Base-by-base conservation (phyloP, 2,888 invertebrate species). In the Scotopteryx bipunctaria region DNA sequence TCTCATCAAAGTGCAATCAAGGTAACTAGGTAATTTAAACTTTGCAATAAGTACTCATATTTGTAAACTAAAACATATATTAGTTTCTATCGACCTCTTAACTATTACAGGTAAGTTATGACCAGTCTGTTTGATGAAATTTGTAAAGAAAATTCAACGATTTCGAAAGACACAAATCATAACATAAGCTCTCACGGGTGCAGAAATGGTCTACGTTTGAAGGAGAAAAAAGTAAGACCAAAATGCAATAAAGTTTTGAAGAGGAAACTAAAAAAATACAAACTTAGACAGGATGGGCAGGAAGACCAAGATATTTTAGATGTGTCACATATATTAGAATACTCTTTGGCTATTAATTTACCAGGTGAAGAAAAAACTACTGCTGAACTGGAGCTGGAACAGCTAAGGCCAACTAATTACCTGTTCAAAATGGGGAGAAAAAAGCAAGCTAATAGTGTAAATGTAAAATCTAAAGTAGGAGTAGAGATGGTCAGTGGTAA, bases 251-350 rank as follows among this genome's bases (percentile, higher is more conserved):
- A 70, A 60, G 60, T 67, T 31, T 74, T 86, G n/a, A 83, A 76
- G 57, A 81, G 73, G 31, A 89, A 84, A 64, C 66, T 86, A 14
- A 86, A 81, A 60, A 86, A 89, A 66, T 88, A 89, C 53, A 88
- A 79, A 66, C 68, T 87, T 2, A 71, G 83, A 57, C 78, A 66
- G 63, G 80, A 88, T 83, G 88, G 83, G n/a, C 65, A 68, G 57
- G 88, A 89, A 63, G 89, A 90, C 62, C 79, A 72, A 54, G 89
- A 89, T 63, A 74, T 89, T 43, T 59, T 88, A 74, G 80, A 89
- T 77, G 81, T 89, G 1, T 86, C 88, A 3, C 67, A 74, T 46
- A 75, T 66, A 36, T 75, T 89, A 41, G 59, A 78, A 25, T 65
- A 69, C n/a, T 69, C 76, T 32, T 62, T 89, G 19, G 73, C 57